A percentile compares a stretch with the other conserved stretches of the same genome.
Evolutionary conservation across 2,797 vertebrate genomes (phyloP).

Genomic region (Coregonus suidteri): DNA sequence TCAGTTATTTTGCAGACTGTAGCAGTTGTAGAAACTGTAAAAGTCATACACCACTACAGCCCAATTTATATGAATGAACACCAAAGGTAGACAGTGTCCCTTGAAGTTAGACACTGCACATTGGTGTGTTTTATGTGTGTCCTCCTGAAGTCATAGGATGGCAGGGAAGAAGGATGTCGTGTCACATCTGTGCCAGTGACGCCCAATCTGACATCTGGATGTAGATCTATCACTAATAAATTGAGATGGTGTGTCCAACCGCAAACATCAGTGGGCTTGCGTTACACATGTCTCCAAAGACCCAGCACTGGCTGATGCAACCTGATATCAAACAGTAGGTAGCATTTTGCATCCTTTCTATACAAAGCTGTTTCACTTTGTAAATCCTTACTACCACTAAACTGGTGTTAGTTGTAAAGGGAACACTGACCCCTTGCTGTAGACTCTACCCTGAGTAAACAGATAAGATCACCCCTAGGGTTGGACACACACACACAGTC

Average conservation of each 20-base stretch:
- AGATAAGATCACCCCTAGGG: background rate
- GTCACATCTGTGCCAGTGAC: background rate
- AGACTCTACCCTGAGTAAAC: slow-evolving; percentile 3
- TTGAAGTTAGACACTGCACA: background rate
- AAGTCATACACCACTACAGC: background rate
- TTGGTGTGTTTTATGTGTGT: background rate
- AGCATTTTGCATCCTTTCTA: background rate
- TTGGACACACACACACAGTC: background rate
- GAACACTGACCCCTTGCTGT: slow-evolving; percentile 11
- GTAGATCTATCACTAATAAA: background rate
- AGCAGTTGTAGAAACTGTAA: background rate
- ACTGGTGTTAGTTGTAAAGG: no score
- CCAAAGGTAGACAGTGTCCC: background rate
- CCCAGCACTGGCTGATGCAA: background rate
- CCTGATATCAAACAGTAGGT: background rate
- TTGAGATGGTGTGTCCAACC: background rate
- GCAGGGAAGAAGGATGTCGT: background rate
- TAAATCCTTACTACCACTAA: background rate
- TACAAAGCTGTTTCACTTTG: background rate
- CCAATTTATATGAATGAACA: background rate
- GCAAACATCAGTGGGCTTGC: background rate
- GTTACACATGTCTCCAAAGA: background rate
- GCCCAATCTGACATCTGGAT: background rate
- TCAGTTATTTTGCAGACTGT: background rate
- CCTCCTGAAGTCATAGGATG: background rate